Base-by-base conservation (phyloP, 2,797 vertebrate genomes). In the Sebastes hubbsi region DNA sequence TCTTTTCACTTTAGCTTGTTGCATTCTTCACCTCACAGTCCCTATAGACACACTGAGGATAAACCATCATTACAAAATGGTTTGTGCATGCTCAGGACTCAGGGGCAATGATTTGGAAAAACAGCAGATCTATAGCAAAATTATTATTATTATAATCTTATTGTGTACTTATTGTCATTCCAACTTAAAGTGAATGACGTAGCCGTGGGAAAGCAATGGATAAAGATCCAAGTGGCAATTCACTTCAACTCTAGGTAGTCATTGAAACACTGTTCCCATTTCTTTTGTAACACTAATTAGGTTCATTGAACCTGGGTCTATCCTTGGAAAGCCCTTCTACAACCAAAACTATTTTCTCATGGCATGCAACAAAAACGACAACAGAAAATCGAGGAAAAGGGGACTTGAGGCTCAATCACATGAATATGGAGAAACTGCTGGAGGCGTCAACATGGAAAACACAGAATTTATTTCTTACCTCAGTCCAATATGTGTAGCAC, bases 1-100 rank as follows among this genome's bases (percentile, higher is more conserved):
- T 90, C 91, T 94, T 49, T 93, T 92, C 76, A 91, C 89, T 91
- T 93, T 74, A 88, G 78, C 76, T 32, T 46, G 68, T 82, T 77
- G 58, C 83, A 49, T 49, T 20, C 46, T 49, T 49, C 46, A 20
- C 16, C 16, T 49, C 46, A 49, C 46, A 49, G 46, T 18, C 46
- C 7, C 0, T 49, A 49, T 4, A 62, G 58, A 69, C 54, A 79
- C 67, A 63, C 16, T 8, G 16, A 18, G 46, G 18, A 18, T 16
- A 46, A 49, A 49, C 46, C 46, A 49, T 49, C 18, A 49, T 49
- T 42, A 68, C 7, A 65, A 29, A 58, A 72, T 13, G 86, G 77
- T 58, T 62, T 49, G 65, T 61, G 14, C 54, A 49, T 18, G 46
- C 46, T 18, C 46, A 49, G 46, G 46, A 49, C 16, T 49, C 46